Evolutionary conservation across 2,888 invertebrate genomes (phyloP).

Genomic region (Tipula unca): DNA sequence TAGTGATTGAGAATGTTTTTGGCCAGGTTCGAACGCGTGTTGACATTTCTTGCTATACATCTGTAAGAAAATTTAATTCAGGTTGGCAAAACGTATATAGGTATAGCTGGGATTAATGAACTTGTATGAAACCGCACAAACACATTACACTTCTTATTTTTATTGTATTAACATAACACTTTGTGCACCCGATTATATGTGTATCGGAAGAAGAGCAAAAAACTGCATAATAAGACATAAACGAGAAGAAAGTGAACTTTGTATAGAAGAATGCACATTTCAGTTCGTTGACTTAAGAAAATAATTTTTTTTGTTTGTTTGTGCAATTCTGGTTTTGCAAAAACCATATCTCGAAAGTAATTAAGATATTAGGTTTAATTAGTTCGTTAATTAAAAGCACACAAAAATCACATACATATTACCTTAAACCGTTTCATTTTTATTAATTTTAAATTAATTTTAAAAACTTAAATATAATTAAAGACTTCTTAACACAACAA

Average conservation of each 20-base stretch:
- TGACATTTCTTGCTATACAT: background rate
- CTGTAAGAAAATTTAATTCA: too few species aligned
- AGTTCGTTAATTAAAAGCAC: background rate
- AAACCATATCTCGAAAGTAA: background rate
- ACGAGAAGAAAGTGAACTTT: constrained; percentile 1
- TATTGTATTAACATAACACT: background rate
- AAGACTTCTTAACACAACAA: background rate
- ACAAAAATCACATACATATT: background rate
- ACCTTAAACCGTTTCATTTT: background rate
- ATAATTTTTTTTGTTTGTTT: too few species aligned
- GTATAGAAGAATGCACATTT: background rate
- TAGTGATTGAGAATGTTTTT: background rate
- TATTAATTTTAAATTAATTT: background rate
- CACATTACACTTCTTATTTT: background rate
- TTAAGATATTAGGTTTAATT: background rate
- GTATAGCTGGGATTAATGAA: background rate
- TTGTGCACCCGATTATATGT: background rate
- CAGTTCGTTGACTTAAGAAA: background rate
- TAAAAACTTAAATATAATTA: background rate
- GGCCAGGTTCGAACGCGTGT: background rate
- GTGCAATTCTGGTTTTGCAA: background rate
- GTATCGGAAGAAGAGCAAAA: background rate
- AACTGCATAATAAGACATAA: background rate
- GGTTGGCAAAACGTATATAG: too few species aligned
- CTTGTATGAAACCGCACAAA: background rate